Conservation (phyloP, 2,888 invertebrate genomes). For the Lasioglossum malachurum region DNA sequence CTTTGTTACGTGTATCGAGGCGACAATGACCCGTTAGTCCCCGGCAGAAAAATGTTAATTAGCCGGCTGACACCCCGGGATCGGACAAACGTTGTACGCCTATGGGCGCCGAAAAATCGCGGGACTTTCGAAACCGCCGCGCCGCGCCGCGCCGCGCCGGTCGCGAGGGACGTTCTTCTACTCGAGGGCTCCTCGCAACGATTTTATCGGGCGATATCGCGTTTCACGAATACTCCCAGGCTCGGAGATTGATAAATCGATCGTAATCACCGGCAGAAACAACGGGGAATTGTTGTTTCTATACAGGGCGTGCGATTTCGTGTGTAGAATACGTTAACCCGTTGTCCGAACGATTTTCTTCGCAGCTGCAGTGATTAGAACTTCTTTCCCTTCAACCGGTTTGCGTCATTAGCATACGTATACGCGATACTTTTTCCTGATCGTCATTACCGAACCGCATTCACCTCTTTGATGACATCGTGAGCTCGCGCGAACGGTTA, state of each 20-base stretch:
- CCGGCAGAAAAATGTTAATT: constrained; percentile 46
- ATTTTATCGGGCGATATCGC: constrained; percentile 12
- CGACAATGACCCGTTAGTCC: constrained; percentile 33
- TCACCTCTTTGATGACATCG: too few species aligned
- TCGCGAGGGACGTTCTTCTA: background rate
- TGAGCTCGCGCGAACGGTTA: too few species aligned
- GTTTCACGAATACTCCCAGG: background rate
- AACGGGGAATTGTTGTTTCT: background rate
- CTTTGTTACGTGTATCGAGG: constrained; percentile 37
- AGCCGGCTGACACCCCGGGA: constrained; percentile 5
- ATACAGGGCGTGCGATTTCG: background rate
- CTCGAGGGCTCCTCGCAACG: background rate
- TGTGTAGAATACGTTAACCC: background rate
- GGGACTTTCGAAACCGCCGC: constrained; percentile 6
- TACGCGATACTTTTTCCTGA: too few species aligned
- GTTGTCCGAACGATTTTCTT: too few species aligned
- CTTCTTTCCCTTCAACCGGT: too few species aligned
- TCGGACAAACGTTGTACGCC: background rate
- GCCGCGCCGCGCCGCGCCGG: background rate
- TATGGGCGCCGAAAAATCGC: constrained; percentile 16
- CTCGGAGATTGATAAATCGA: background rate
- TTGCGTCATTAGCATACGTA: too few species aligned
- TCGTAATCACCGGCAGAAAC: background rate
- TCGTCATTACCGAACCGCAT: too few species aligned
- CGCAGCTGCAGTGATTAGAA: too few species aligned